These are phyloP conservation scores for Lepus timidus DNA, from an alignment of 2,113 vertebrate genomes.

Conservation along the genomic window DNA sequence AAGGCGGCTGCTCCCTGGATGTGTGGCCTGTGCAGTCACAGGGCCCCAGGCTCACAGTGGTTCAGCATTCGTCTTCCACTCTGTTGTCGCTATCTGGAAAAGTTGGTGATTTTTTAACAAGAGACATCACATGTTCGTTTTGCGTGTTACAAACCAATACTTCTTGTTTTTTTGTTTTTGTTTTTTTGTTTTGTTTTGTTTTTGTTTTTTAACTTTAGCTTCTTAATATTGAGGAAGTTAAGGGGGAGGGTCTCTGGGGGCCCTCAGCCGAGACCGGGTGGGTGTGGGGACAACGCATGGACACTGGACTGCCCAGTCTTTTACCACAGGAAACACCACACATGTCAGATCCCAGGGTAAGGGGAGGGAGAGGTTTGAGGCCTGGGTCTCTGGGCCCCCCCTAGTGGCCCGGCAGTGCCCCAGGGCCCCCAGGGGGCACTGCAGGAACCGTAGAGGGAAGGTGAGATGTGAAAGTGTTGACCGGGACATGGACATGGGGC, in stretches of 20 bases:
- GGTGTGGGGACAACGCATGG: conserved; percentile 10
- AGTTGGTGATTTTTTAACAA: neutral
- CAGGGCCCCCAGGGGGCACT: conserved; percentile 63
- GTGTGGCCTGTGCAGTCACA: neutral
- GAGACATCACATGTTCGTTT: neutral
- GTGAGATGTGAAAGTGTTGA: neutral
- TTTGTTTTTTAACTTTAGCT: conserved; percentile 78
- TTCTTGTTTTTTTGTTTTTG: too few relatives aligned
- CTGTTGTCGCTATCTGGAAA: neutral
- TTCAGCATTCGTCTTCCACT: neutral
- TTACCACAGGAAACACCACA: conserved; percentile 89
- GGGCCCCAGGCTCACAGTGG: neutral
- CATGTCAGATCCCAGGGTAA: conserved; percentile 65
- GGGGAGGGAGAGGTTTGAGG: neutral
- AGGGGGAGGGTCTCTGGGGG: conserved; percentile 77
- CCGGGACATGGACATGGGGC: neutral
- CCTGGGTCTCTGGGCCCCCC: neutral
- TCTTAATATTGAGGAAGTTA: conserved; percentile 87
- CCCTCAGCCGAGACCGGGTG: conserved; percentile 22
- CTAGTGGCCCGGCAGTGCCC: conserved; percentile 6
- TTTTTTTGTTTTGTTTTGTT: too few relatives aligned
- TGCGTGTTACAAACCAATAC: neutral
- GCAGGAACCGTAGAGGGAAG: conserved; percentile 8
- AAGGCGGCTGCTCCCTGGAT: neutral
- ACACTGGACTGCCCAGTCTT: conserved; percentile 57